Percentiles rank a stretch among this genome's conserved stretches.
Conservation (phyloP, 35 echinoderm and acorn worm genomes). For the Apostichopus japonicus region DNA sequence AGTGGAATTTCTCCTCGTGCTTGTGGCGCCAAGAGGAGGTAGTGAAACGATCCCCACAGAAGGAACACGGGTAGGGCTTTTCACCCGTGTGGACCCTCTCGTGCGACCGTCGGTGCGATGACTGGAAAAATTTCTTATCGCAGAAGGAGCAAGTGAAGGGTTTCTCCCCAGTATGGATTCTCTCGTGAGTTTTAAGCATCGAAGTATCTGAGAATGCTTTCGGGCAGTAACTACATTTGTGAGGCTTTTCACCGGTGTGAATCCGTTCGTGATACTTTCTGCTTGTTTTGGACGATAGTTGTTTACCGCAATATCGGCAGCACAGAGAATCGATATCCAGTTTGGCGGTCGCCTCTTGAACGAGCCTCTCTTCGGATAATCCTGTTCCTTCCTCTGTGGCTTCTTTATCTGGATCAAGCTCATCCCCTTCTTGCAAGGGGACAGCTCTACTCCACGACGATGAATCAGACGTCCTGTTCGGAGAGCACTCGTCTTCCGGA, state of each 20-base stretch:
- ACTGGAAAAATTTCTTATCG: slow-evolving; percentile 66
- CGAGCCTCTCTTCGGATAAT: not conserved
- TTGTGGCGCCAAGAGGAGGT: not conserved
- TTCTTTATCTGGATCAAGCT: not conserved
- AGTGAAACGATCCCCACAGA: slow-evolving; percentile 54
- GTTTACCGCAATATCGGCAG: slow-evolving; percentile 19
- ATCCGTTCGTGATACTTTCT: slow-evolving; percentile 34
- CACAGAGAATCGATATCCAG: not conserved
- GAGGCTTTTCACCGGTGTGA: slow-evolving; percentile 47
- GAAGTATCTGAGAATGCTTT: slow-evolving; percentile 26
- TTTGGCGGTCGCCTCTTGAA: not conserved
- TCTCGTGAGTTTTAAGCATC: slow-evolving; percentile 39
- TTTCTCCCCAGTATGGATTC: slow-evolving; percentile 87
- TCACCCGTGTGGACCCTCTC: slow-evolving; percentile 73
- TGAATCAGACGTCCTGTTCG: too few relatives aligned
- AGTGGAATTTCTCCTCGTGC: not conserved
- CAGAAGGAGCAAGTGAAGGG: slow-evolving; percentile 78
- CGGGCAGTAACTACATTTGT: slow-evolving; percentile 26
- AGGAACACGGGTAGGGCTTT: slow-evolving; percentile 75
- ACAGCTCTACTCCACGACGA: not conserved
- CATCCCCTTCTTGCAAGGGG: not conserved
- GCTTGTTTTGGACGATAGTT: not conserved
- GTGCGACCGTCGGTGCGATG: slow-evolving; percentile 74
- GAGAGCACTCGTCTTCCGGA: not conserved
- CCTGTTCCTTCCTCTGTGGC: not conserved